Evolutionary conservation across 2,797 vertebrate genomes (phyloP).

Genomic region (Coracias cyanogaster): DNA sequence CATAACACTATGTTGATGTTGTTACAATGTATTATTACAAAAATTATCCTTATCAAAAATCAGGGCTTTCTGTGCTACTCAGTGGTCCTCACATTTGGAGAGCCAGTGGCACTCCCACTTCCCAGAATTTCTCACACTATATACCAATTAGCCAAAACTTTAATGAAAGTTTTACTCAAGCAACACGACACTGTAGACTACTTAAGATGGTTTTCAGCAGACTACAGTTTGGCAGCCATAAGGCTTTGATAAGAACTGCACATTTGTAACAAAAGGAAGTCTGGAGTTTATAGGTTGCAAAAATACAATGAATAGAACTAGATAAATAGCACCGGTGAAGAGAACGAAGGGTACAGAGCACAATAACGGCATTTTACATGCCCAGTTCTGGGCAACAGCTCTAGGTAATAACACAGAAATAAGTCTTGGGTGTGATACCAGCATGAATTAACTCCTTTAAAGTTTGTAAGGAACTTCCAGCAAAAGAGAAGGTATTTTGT

Average conservation of each 20-base stretch:
- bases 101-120: not conserved
- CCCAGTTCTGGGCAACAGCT: not conserved
- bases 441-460: not conserved
- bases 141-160: not conserved
- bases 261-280: not conserved
- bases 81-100: not conserved
- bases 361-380: not conserved
- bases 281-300: not conserved
- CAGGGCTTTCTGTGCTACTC: not conserved
- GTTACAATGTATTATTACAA: not conserved
- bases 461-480: not conserved
- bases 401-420: not conserved
- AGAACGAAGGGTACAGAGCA: not conserved
- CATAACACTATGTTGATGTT: not conserved
- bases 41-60: not conserved
- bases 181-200: not conserved
- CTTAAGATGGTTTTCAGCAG: not conserved
- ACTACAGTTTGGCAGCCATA: not conserved
- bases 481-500: not conserved
- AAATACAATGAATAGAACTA: not conserved
- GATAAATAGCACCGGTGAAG: not conserved
- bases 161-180: not conserved
- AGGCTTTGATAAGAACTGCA: not conserved
- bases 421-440: not conserved
- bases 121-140: not conserved